phyloP scores from a whole-genome alignment of 2,888 invertebrate species.

The Hydroisotoma schaefferi region DNA sequence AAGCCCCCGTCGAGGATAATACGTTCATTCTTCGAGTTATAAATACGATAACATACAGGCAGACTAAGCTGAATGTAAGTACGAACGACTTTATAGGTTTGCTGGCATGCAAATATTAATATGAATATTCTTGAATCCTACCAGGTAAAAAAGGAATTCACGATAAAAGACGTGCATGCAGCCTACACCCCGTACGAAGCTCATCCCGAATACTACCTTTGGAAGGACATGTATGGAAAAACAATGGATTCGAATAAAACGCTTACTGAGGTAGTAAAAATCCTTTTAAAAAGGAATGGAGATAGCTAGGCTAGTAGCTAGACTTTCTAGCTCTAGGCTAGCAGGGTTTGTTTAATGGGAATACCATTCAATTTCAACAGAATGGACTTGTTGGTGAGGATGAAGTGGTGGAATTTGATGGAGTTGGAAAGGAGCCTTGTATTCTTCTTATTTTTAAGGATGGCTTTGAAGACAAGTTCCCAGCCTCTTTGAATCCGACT shows the following conservation, averaged over 20 bases:
- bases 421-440: slow-evolving; percentile 21
- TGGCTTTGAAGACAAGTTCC: slow-evolving; percentile 25
- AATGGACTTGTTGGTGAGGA: slow-evolving; percentile 23
- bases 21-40: slow-evolving; percentile 22
- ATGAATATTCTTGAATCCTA: slow-evolving; percentile 16
- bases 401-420: slow-evolving; percentile 32
- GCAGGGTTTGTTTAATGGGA: no score
- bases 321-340: neutral
- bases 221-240: slow-evolving; percentile 31
- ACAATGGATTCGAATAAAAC: slow-evolving; percentile 18
- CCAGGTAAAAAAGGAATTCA: slow-evolving; percentile 12
- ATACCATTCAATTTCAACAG: no score
- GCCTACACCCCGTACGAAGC: slow-evolving; percentile 1
- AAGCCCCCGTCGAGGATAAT: no score
- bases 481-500: slow-evolving; percentile 21
- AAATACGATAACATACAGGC: slow-evolving; percentile 24
- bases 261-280: slow-evolving; percentile 25
- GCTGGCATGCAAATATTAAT: slow-evolving; percentile 23
- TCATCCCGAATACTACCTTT: slow-evolving; percentile 25
- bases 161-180: neutral
- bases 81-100: slow-evolving; percentile 22
- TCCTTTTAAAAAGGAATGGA: no score
- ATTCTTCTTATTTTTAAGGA: slow-evolving; percentile 27
- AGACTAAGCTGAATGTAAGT: slow-evolving; percentile 16
- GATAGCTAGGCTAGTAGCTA: neutral